Evolutionary conservation across 2,113 vertebrate genomes (phyloP).

Genomic region (Cyprinodon brontotheroides): DNA sequence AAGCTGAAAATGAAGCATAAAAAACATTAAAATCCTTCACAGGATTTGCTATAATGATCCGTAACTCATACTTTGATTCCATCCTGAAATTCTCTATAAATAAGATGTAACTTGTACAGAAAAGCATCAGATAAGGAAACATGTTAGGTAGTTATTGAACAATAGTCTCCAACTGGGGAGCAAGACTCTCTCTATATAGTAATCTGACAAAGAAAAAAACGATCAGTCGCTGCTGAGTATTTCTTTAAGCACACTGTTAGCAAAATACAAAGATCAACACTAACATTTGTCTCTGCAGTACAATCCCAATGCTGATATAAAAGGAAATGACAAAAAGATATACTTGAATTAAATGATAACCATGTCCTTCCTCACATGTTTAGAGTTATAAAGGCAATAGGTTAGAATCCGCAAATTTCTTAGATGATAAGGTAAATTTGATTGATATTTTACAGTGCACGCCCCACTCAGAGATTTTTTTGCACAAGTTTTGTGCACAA

Average conservation of each 20-base stretch:
- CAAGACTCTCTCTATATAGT: constrained; percentile 18
- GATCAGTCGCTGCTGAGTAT: not conserved
- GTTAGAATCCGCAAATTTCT: not conserved
- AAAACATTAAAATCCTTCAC: constrained; percentile 59
- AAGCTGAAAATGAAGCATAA: constrained; percentile 47
- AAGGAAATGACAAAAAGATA: not conserved
- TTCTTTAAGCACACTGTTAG: constrained; percentile 11
- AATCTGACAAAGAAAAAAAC: constrained; percentile 17
- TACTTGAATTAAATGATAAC: not conserved
- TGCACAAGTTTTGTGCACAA: not conserved
- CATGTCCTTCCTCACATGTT: not conserved
- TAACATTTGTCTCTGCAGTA: not conserved
- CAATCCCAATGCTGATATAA: not conserved
- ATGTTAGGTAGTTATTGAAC: constrained; percentile 28
- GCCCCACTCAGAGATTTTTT: not conserved
- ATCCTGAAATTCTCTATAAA: constrained; percentile 40
- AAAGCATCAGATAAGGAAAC: constrained; percentile 23
- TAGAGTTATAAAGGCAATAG: not conserved
- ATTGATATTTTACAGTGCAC: not conserved
- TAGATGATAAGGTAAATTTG: not conserved
- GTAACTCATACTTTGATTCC: constrained; percentile 47
- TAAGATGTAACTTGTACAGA: constrained; percentile 47
- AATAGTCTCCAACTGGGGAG: constrained; percentile 23
- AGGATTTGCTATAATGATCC: constrained; percentile 34
- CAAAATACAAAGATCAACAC: constrained; percentile 6